A percentile compares a stretch with the other conserved stretches of the same genome.
Evolutionary conservation across 2,888 invertebrate genomes (phyloP).

Genomic region (Nomada flava): DNA sequence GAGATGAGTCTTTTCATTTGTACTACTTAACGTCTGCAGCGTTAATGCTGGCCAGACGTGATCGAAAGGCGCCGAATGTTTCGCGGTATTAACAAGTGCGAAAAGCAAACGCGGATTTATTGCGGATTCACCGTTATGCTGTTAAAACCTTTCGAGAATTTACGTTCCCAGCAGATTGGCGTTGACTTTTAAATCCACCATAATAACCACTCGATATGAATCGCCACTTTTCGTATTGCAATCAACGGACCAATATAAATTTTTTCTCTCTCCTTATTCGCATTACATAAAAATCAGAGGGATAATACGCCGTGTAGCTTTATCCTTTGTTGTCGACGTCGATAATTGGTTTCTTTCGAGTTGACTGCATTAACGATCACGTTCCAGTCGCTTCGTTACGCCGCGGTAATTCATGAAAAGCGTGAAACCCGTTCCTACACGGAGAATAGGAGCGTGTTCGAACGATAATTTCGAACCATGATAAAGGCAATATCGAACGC

Average conservation of each 20-base stretch:
- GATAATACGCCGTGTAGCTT: neutral
- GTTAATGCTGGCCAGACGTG: conserved; percentile 47
- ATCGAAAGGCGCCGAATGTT: conserved; percentile 43
- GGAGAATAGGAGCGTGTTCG: neutral
- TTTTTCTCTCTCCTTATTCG: neutral
- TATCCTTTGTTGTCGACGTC: neutral
- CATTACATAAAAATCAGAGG: neutral
- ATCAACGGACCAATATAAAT: conserved; percentile 14
- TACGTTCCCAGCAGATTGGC: conserved; percentile 14
- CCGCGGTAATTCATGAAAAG: conserved; percentile 17
- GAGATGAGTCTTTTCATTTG: conserved; percentile 58
- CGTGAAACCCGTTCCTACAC: conserved; percentile 17
- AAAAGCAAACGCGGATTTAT: conserved; percentile 63
- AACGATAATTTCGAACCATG: conserved; percentile 41
- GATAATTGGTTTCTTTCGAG: conserved; percentile 12
- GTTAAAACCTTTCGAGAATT: conserved; percentile 56
- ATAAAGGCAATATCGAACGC: conserved; percentile 56
- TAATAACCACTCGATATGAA: neutral
- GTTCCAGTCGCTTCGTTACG: neutral
- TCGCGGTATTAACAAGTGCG: conserved; percentile 56
- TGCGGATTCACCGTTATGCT: conserved; percentile 52
- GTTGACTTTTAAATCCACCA: conserved; percentile 2
- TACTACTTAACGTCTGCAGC: conserved; percentile 57
- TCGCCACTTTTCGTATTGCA: neutral
- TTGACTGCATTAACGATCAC: conserved; percentile 9